phyloP scores from a whole-genome alignment of 1,140 invertebrate genomes.

The Brachionus sp. region DNA sequence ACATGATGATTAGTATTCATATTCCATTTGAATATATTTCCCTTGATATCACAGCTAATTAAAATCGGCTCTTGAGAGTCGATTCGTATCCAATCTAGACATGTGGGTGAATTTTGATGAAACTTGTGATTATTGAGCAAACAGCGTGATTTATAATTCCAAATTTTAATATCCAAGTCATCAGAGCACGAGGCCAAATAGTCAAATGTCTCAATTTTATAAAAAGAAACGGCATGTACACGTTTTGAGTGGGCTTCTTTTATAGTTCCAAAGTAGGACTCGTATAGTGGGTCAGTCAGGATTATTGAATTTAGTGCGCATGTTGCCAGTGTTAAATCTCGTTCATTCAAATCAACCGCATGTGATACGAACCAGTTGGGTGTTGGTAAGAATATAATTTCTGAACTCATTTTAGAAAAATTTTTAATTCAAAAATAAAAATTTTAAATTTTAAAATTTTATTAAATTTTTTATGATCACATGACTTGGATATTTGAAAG shows the following conservation, averaged over 20 bases:
- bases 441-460: not conserved
- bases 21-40: constrained; percentile 44
- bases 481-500: no score
- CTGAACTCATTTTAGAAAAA: constrained; percentile 38
- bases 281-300: not conserved
- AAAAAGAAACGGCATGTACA: not conserved
- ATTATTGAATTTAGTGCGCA: constrained; percentile 33
- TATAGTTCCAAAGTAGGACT: not conserved
- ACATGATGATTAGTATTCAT: not conserved
- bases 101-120: constrained; percentile 29
- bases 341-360: not conserved
- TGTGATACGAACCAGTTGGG: constrained; percentile 30
- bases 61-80: not conserved
- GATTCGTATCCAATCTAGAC: constrained; percentile 7
- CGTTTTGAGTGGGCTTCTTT: constrained; percentile 40
- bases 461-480: no score
- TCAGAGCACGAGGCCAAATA: constrained; percentile 31
- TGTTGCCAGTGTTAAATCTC: not conserved
- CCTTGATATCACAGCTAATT: constrained; percentile 32
- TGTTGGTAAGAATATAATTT: constrained; percentile 19
- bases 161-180: constrained; percentile 30
- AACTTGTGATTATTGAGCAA: not conserved
- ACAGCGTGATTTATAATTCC: not conserved
- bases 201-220: not conserved
- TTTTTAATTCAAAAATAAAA: not conserved